Percentiles rank a stretch among this genome's conserved stretches.
phyloP scores from a whole-genome alignment of 2,113 vertebrate species.

The Phaethon lepturus region DNA sequence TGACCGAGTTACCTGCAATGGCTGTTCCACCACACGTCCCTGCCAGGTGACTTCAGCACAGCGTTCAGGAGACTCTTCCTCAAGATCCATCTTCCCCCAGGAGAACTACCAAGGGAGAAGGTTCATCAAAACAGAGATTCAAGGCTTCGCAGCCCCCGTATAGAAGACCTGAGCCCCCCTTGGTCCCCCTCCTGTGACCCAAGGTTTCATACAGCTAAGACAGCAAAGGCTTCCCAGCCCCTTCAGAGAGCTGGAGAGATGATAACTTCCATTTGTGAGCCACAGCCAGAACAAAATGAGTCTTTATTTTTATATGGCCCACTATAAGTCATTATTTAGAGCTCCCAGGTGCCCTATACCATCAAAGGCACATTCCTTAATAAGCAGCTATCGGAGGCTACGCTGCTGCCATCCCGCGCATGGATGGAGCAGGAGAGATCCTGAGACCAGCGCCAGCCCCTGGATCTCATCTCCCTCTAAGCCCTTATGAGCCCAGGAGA shows the following conservation, averaged over 20 bases:
- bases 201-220: background rate
- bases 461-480: background rate
- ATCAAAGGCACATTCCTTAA: slow-evolving; percentile 9
- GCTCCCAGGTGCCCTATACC: background rate
- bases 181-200: background rate
- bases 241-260: background rate
- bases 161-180: background rate
- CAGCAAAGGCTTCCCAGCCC: background rate
- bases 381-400: background rate
- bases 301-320: background rate
- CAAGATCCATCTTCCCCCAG: background rate
- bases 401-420: background rate
- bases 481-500: background rate
- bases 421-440: background rate
- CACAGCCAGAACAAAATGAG: slow-evolving; percentile 40
- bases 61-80: background rate
- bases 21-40: background rate
- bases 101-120: background rate
- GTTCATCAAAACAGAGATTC: background rate
- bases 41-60: background rate
- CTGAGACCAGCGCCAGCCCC: background rate
- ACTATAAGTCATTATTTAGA: slow-evolving; percentile 34
- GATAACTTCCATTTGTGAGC: slow-evolving; percentile 46
- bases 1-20: background rate
- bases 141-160: background rate